Evolutionary conservation across 2,113 vertebrate genomes (phyloP).

Genomic region (Lynx canadensis): DNA sequence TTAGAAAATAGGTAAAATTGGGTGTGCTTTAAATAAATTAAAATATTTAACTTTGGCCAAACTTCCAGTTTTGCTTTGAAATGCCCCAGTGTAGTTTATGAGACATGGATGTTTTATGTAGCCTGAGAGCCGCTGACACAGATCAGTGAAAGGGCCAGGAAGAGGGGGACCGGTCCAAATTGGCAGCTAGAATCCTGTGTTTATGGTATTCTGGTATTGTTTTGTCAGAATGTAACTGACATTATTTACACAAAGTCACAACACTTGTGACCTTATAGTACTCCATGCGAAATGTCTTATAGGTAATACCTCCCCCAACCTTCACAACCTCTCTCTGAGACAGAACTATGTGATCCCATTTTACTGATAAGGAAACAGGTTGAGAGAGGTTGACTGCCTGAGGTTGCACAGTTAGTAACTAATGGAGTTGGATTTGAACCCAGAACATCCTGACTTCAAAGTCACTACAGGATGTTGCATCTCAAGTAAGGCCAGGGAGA

Average conservation of each 20-base stretch:
- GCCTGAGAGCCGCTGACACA: neutral
- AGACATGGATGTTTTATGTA: neutral
- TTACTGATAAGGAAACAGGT: neutral
- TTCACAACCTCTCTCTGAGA: neutral
- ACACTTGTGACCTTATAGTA: neutral
- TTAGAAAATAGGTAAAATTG: neutral
- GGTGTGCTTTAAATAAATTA: slow-evolving; percentile 28
- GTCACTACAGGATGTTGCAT: neutral
- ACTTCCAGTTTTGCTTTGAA: neutral
- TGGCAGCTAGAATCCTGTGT: neutral
- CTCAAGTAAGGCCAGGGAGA: neutral
- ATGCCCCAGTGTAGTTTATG: neutral
- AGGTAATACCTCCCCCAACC: neutral
- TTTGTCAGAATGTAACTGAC: neutral
- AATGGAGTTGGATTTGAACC: neutral
- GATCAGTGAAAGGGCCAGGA: neutral
- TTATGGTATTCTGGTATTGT: neutral
- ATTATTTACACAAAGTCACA: neutral
- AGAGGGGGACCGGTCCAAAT: neutral
- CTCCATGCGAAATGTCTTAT: neutral
- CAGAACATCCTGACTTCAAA: slow-evolving; percentile 22
- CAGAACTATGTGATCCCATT: neutral
- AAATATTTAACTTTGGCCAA: neutral
- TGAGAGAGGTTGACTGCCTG: neutral
- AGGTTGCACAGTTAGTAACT: neutral